Conservation (phyloP, 2,113 vertebrate genomes). For the Bubo blakistoni region DNA sequence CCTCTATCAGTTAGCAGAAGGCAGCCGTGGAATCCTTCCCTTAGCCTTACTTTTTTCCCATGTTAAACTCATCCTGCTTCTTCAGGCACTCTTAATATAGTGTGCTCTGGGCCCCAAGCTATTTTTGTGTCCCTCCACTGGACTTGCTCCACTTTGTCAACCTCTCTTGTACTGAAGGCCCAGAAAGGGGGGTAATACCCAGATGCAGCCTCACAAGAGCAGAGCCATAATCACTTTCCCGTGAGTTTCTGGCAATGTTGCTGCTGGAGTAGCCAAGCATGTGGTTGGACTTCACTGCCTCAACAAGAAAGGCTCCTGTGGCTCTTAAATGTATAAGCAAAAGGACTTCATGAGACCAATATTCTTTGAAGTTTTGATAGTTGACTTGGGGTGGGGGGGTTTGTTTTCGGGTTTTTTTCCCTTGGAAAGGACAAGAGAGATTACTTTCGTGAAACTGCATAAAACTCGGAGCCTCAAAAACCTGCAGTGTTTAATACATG, state of each 20-base stretch:
- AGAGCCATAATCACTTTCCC: not conserved
- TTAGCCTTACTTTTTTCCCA: not conserved
- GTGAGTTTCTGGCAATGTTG: not conserved
- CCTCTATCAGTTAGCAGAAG: not conserved
- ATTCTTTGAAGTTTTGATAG: not conserved
- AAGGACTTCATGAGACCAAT: not conserved
- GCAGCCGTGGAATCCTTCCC: not conserved
- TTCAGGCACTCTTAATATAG: not conserved
- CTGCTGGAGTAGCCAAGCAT: not conserved
- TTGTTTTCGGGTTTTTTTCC: not conserved
- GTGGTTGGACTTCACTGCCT: not conserved
- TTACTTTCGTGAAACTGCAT: not conserved
- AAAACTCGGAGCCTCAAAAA: not conserved
- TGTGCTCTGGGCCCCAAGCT: not conserved
- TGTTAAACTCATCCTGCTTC: not conserved
- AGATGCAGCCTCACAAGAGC: not conserved
- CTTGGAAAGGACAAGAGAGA: not conserved
- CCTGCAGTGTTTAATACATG: not conserved
- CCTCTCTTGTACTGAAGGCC: not conserved
- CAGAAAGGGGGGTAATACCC: not conserved
- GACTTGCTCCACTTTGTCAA: not conserved
- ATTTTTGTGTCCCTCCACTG: not conserved
- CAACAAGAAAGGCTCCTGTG: not conserved
- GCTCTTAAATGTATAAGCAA: not conserved
- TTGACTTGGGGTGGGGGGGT: fast-evolving